Base-by-base conservation (phyloP, 2,888 invertebrate species). In the Ochropacha duplaris region DNA sequence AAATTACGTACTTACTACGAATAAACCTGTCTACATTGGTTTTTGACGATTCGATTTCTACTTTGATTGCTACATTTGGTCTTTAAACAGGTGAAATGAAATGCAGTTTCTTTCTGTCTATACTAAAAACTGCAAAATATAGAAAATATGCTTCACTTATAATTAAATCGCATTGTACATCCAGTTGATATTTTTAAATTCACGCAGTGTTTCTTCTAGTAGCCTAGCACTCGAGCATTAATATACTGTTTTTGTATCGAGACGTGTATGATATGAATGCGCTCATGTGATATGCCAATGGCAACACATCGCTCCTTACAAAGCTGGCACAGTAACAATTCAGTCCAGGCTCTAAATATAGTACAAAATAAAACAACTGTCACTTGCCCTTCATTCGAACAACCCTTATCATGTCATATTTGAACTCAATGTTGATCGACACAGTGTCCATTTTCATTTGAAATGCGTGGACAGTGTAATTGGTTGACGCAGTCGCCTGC, bases 291-390 rank as follows among this genome's bases (percentile, higher is more conserved):
- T 77, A 85, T 84, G 87, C 86, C 84, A 86, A 85, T 87, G 79
- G 81, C 74, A 70, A 74, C 77, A 79, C 79, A 83, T 79, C 81
- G 78, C 78, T 81, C 76, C 80, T 78, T 78, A 82, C 86, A 72
- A 70, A 76, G 86, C 88, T 85, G 88, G 88, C 90, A 88, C 90
- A 89, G 90, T 88, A 90, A 92, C 91, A 88, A 89, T 89, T 88
- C 89, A 84, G 87, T 84, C 86, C 83, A 71, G 85, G 87, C 84
- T 86, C 92, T 92, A 92, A 90, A 92, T 92, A 91, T 92, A 92
- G 91, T 87, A 86, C 88, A 89, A 90, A 92, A 92, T 91, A 92
- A 92, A 92, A 91, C 90, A 86, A 91, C 86, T 89, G 92, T 90
- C 90, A 87, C 83, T 86, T 90, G 92, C 92, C 92, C 92, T 92